Evolutionary conservation across 2,113 vertebrate genomes (phyloP), one percentile per base, ranked within the genome.

Genomic region (Pardalotus punctatus): DNA sequence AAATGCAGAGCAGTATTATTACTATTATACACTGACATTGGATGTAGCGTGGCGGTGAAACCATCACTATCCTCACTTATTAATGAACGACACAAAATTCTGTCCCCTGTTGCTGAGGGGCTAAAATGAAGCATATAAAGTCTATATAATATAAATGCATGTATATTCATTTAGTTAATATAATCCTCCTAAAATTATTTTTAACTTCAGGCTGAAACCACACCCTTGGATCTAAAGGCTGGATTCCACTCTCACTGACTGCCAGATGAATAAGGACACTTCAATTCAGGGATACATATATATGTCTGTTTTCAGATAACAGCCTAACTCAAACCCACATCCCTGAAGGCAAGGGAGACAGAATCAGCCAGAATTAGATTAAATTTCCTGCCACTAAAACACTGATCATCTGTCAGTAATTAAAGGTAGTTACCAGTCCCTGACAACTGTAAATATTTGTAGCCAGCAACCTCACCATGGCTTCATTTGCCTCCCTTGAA

Each of bases 371-470:
- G 45, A 89, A 70, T 42, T 62, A 64, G 47, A 66, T 38, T 91
- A 43, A 67, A 88, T 80, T 93, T 91, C n/a, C 47, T 88, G 61
- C 29, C 33, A 67, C 31, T 21, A 60, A 90, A 92, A 66, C 31
- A 43, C 23, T 29, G 24, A 64, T 86, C 29, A 61, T 45, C 69
- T 91, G 64, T 56, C 82, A 72, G 65, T 42, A 73, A 84, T 90
- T 91, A 91, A 73, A 77, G 22, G 33, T 61, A 86, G 29, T 58
- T 74, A 88, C 35, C 48, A 91, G 65, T 3, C 54, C 24, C 40
- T 84, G 65, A 66, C 78, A 81, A 84, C 45, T 57, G 31, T 61
- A 84, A 86, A 83, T 64, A 84, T 47, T 66, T 81, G 31, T 57
- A 86, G 24, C 57, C 72, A 89, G 50, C 25, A 86, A 27, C 25